A percentile compares a stretch with the other conserved stretches of the same genome.
Evolutionary conservation across 1,140 invertebrate genomes (phyloP).

Genomic region (Muscidifurax raptorellus): DNA sequence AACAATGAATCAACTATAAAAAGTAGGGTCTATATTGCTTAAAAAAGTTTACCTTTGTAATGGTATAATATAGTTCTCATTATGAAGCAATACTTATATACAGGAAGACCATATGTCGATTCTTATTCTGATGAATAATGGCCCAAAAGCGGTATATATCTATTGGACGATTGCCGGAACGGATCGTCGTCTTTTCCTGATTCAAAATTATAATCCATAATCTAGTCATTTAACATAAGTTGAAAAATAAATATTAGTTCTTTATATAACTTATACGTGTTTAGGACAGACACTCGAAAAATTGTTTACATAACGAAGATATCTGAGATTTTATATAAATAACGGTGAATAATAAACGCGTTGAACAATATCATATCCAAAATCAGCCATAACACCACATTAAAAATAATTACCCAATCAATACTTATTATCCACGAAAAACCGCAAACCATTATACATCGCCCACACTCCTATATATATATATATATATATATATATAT

Average conservation of each 20-base stretch:
- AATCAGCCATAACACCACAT: too few relatives aligned
- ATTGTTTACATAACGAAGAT: too few relatives aligned
- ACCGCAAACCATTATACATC: too few relatives aligned
- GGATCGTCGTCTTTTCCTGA: conserved; percentile 33
- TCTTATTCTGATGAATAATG: conserved; percentile 31
- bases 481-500: too few relatives aligned
- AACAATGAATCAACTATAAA: not conserved
- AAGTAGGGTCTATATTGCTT: not conserved
- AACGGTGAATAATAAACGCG: too few relatives aligned
- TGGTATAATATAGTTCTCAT: not conserved
- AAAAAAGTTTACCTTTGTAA: not conserved
- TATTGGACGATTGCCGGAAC: conserved; percentile 27
- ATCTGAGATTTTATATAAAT: too few relatives aligned
- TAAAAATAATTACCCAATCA: too few relatives aligned
- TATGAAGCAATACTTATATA: not conserved
- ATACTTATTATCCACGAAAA: too few relatives aligned
- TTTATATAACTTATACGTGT: not conserved
- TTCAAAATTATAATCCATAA: conserved; percentile 27
- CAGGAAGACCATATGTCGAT: conserved; percentile 32
- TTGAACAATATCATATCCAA: too few relatives aligned
- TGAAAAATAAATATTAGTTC: too few relatives aligned
- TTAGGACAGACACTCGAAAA: not conserved
- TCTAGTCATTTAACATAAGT: too few relatives aligned
- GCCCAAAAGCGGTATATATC: conserved; percentile 27
- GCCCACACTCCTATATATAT: too few relatives aligned